Conservation (phyloP, 1,140 invertebrate genomes). For the Zophobas atratus region DNA sequence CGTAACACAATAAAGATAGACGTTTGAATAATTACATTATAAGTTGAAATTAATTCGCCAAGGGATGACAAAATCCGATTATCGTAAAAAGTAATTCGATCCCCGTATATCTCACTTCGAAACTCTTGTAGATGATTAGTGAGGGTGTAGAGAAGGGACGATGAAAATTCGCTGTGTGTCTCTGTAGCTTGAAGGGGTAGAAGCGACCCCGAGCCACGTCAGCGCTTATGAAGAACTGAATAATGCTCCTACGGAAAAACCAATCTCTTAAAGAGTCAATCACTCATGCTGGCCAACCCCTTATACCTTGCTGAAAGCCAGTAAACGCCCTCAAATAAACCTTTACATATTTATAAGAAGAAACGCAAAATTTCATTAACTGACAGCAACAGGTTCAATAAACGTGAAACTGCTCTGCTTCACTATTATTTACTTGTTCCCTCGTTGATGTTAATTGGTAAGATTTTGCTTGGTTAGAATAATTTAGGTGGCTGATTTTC, state of each 20-base stretch:
- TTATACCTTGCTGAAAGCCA: conserved; percentile 11
- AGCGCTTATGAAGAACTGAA: conserved; percentile 60
- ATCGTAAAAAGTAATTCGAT: conserved; percentile 60
- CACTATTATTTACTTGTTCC: conserved; percentile 23
- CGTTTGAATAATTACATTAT: conserved; percentile 51
- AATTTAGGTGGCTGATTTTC: conserved; percentile 26
- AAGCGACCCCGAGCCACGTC: conserved; percentile 51
- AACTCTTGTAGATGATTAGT: conserved; percentile 51
- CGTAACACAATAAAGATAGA: conserved; percentile 46
- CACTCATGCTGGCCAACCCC: conserved; percentile 54
- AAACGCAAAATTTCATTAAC: conserved; percentile 31
- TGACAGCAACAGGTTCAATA: conserved; percentile 31
- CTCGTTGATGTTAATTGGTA: conserved; percentile 28
- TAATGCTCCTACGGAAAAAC: conserved; percentile 58
- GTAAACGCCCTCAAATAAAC: conserved; percentile 7
- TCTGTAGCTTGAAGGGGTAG: conserved; percentile 44
- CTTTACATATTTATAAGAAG: conserved; percentile 30
- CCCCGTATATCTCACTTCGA: conserved; percentile 52
- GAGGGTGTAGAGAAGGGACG: conserved; percentile 39
- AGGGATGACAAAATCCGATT: conserved; percentile 56
- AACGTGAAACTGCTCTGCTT: conserved; percentile 26
- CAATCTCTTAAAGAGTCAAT: conserved; percentile 63
- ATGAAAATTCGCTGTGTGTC: conserved; percentile 44
- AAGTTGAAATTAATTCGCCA: conserved; percentile 50
- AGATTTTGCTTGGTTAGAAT: conserved; percentile 24